Percentiles rank a stretch among this genome's conserved stretches.
These are phyloP conservation scores for Leptinotarsa peninsularis DNA, from an alignment of 2,888 invertebrate species.

Conservation along the genomic window DNA sequence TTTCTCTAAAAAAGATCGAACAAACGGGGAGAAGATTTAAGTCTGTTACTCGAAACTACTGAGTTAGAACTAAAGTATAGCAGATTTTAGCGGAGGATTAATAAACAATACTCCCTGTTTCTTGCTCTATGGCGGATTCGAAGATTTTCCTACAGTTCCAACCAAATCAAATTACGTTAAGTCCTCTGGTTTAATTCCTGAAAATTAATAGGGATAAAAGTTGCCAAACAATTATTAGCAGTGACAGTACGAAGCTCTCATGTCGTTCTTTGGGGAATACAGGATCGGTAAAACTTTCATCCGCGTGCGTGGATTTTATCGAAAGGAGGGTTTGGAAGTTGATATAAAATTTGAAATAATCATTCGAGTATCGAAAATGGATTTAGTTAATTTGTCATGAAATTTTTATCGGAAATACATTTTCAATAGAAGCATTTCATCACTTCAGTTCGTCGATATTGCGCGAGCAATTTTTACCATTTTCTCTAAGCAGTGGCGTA, in stretches of 20 bases:
- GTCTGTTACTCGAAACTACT: slow-evolving; percentile 50
- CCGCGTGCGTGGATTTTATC: background rate
- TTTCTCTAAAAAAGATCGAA: slow-evolving; percentile 38
- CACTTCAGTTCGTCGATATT: too few relatives aligned
- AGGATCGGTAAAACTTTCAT: slow-evolving; percentile 11
- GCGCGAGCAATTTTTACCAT: too few relatives aligned
- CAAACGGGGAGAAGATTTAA: slow-evolving; percentile 39
- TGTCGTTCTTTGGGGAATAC: slow-evolving; percentile 22
- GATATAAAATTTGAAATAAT: background rate
- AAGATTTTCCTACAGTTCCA: slow-evolving; percentile 45
- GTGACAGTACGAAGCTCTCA: slow-evolving; percentile 23
- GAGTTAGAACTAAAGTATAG: slow-evolving; percentile 51
- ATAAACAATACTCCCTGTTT: slow-evolving; percentile 50
- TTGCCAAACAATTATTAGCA: slow-evolving; percentile 46
- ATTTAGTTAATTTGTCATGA: too few relatives aligned
- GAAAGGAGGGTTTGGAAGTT: background rate
- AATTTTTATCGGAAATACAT: background rate
- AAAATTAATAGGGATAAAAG: slow-evolving; percentile 50
- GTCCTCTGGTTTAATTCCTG: slow-evolving; percentile 43
- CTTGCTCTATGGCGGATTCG: slow-evolving; percentile 45
- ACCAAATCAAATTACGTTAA: slow-evolving; percentile 48
- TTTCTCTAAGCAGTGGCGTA: too few relatives aligned
- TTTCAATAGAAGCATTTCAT: too few relatives aligned
- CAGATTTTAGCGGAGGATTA: slow-evolving; percentile 52
- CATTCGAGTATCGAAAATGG: too few relatives aligned